Percentiles rank a stretch among this genome's conserved stretches.
Evolutionary conservation across 2,113 vertebrate species (phyloP).

Genomic region (Apteryx owenii): DNA sequence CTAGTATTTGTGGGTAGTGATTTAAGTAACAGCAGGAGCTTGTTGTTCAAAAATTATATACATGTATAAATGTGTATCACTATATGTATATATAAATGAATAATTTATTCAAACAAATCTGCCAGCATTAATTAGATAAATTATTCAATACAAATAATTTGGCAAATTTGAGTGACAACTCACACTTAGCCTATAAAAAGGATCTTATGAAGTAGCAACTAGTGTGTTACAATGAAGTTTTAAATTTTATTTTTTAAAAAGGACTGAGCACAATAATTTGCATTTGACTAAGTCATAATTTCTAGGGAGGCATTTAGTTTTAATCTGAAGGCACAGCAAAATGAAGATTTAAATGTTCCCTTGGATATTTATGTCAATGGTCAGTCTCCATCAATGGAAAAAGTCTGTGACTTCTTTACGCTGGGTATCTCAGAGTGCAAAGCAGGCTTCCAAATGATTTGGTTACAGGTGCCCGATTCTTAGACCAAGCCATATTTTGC

Average conservation of each 20-base stretch:
- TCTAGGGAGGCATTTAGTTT: neutral
- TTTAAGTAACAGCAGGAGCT: neutral
- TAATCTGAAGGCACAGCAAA: neutral
- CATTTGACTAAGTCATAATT: neutral
- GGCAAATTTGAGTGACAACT: neutral
- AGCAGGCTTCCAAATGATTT: neutral
- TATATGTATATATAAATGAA: neutral
- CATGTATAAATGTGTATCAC: neutral
- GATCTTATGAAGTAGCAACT: neutral
- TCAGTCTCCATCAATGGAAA: neutral
- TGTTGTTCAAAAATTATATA: neutral
- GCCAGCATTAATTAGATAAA: neutral
- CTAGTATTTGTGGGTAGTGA: neutral
- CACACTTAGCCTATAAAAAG: neutral
- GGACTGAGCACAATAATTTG: neutral
- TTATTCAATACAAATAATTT: neutral
- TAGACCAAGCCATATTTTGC: neutral
- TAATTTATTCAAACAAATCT: neutral
- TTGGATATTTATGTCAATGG: neutral
- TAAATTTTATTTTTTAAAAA: neutral
- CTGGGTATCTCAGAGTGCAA: neutral
- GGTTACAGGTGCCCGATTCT: neutral
- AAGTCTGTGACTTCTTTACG: neutral
- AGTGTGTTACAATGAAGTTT: neutral
- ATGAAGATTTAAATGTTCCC: neutral